Evolutionary conservation across 2,113 vertebrate genomes (phyloP).

Genomic region (Tragelaphus scriptus): DNA sequence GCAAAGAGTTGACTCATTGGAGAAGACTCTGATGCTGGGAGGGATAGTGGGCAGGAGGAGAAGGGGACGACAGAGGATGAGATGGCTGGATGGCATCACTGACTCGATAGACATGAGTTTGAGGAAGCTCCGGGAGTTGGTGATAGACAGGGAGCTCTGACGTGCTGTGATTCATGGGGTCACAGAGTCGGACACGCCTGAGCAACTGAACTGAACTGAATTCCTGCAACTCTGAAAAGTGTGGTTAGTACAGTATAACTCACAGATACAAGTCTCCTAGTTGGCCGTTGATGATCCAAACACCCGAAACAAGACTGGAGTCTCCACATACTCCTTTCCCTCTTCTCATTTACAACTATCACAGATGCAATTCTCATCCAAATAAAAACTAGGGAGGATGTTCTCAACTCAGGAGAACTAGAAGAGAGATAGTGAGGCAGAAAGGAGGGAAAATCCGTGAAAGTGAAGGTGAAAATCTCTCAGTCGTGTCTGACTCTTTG

Average conservation of each 20-base stretch:
- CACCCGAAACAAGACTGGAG: not conserved
- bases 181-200: too few relatives aligned
- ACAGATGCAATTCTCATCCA: not conserved
- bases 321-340: not conserved
- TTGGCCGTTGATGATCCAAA: not conserved
- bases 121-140: accelerated
- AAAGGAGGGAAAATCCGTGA: not conserved
- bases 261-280: not conserved
- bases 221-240: not conserved
- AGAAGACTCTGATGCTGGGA: too few relatives aligned
- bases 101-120: too few relatives aligned
- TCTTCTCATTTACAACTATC: not conserved
- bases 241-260: not conserved
- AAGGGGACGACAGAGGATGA: too few relatives aligned
- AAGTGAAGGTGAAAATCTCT: not conserved
- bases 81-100: too few relatives aligned
- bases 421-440: not conserved
- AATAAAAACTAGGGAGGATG: not conserved
- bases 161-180: too few relatives aligned
- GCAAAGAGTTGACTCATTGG: too few relatives aligned
- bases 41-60: too few relatives aligned
- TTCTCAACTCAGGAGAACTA: not conserved
- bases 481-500: not conserved
- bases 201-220: too few relatives aligned
- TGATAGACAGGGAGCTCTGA: too few relatives aligned